phyloP scores from a whole-genome alignment of 1,140 invertebrate genomes.

The Heliconius congener region DNA sequence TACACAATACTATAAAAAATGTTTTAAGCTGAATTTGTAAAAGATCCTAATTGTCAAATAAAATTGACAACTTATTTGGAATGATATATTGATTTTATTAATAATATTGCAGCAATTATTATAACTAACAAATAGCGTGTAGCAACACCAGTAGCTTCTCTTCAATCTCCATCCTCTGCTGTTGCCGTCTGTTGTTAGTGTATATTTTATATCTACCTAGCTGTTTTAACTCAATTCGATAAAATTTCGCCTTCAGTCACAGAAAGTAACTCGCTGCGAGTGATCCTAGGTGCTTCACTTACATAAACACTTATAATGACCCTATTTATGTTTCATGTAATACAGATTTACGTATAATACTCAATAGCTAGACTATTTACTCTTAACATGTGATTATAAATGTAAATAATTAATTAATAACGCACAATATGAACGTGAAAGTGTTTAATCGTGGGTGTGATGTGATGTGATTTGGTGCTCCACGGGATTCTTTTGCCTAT shows the following conservation, averaged over 20 bases:
- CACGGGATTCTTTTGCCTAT: conserved; percentile 43
- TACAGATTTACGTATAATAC: conserved; percentile 41
- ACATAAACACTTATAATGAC: conserved; percentile 40
- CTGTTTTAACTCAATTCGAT: conserved; percentile 38
- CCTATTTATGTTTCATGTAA: conserved; percentile 39
- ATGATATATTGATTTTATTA: conserved; percentile 8
- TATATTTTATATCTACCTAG: conserved; percentile 35
- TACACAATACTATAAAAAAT: no score
- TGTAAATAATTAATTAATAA: conserved; percentile 69
- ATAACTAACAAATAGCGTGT: conserved; percentile 10
- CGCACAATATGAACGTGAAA: conserved; percentile 71
- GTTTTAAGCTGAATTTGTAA: background rate
- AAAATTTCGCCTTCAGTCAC: conserved; percentile 39
- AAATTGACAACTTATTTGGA: background rate
- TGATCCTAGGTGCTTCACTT: conserved; percentile 47
- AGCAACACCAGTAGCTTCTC: conserved; percentile 39
- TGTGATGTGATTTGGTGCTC: conserved; percentile 52
- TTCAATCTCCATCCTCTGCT: conserved; percentile 29
- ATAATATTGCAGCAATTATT: background rate
- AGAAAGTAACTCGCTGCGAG: conserved; percentile 44
- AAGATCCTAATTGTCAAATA: background rate
- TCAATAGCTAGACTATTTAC: conserved; percentile 39
- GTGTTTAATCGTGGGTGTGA: conserved; percentile 63
- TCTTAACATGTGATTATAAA: conserved; percentile 70
- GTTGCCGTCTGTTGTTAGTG: conserved; percentile 36